phyloP scores from a whole-genome alignment of 2,888 invertebrate species.

The Cryptocephalus primarius region DNA sequence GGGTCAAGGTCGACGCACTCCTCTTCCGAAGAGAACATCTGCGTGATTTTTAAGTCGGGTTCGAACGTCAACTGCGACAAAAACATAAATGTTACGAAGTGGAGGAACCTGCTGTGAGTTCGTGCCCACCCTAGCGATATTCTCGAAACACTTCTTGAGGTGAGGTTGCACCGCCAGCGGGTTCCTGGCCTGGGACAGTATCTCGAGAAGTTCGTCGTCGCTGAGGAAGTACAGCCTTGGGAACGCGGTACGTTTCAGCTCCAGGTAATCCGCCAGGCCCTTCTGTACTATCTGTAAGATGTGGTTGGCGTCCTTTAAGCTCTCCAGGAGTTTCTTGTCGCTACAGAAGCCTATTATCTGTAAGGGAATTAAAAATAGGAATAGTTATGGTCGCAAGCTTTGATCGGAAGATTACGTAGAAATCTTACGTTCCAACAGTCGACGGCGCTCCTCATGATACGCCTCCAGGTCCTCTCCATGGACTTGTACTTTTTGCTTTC shows the following conservation, averaged over 20 bases:
- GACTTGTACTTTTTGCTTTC: slow-evolving; percentile 70
- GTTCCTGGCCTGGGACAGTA: slow-evolving; percentile 68
- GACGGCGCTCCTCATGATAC: slow-evolving; percentile 60
- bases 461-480: slow-evolving; percentile 69
- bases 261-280: slow-evolving; percentile 67
- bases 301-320: slow-evolving; percentile 56
- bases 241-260: slow-evolving; percentile 62
- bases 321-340: slow-evolving; percentile 54
- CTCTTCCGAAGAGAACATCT: slow-evolving; percentile 68
- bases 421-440: slow-evolving; percentile 55
- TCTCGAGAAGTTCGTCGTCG: slow-evolving; percentile 72
- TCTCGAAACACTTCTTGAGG: slow-evolving; percentile 75
- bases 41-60: slow-evolving; percentile 53
- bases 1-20: slow-evolving; percentile 59
- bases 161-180: slow-evolving; percentile 71
- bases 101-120: not conserved
- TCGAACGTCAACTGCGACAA: slow-evolving; percentile 52
- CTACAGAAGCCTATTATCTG: slow-evolving; percentile 56
- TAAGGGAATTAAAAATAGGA: slow-evolving; percentile 1
- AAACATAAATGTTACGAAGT: not conserved
- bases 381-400: not conserved
- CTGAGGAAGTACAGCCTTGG: slow-evolving; percentile 74
- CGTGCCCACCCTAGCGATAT: slow-evolving; percentile 49
- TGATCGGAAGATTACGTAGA: not conserved
- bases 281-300: slow-evolving; percentile 62